These are phyloP conservation scores for Archilochus colubris DNA, from an alignment of 2,113 vertebrate species.

Conservation along the genomic window DNA sequence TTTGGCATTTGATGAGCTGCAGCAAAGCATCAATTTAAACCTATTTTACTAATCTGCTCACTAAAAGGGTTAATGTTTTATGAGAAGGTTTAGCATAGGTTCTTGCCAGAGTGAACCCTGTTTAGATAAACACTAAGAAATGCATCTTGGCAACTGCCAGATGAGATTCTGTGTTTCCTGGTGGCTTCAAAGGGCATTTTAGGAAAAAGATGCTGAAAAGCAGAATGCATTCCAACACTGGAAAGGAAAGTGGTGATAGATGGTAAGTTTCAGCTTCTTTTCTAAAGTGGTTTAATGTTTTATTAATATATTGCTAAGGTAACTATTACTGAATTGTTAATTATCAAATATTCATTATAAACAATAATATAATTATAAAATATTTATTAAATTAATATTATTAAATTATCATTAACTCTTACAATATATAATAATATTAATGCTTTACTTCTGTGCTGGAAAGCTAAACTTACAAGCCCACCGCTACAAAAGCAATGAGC, in stretches of 20 bases:
- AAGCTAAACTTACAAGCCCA: background rate
- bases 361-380: background rate
- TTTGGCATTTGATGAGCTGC: background rate
- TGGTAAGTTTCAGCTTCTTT: background rate
- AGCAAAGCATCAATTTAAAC: background rate
- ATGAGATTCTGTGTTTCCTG: background rate
- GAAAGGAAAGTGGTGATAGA: background rate
- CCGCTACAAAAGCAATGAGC: background rate
- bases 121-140: background rate
- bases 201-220: background rate
- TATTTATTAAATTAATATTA: background rate
- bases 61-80: background rate
- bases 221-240: background rate
- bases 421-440: background rate
- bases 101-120: background rate
- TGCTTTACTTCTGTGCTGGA: background rate
- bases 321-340: background rate
- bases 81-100: background rate
- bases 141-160: background rate
- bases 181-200: background rate
- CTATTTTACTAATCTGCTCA: background rate
- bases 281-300: background rate
- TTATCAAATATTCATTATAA: background rate
- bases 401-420: background rate
- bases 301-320: background rate